A percentile compares a stretch with the other conserved stretches of the same genome.
Evolutionary conservation across 2,888 invertebrate genomes (phyloP).

Genomic region (Troides oblongomaculatus): DNA sequence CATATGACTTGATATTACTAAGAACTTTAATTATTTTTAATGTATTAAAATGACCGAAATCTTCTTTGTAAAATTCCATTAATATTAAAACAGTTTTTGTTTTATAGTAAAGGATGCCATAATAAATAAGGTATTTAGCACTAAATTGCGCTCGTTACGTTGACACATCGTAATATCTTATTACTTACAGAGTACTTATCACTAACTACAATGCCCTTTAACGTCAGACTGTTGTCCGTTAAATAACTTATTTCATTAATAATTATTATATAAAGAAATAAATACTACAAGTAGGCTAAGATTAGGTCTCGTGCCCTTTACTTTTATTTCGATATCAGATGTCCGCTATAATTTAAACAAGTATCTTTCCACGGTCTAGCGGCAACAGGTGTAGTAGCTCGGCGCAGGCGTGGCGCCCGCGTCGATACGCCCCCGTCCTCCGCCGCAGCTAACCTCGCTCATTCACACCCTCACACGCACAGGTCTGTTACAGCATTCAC

Average conservation of each 20-base stretch:
- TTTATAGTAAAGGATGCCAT: no score
- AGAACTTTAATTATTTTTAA: not conserved
- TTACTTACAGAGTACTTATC: no score
- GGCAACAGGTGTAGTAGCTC: conserved; percentile 69
- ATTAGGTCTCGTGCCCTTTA: conserved; percentile 45
- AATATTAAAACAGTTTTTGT: no score
- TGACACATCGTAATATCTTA: no score
- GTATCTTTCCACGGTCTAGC: conserved; percentile 75
- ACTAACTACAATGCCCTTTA: no score
- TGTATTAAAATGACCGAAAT: no score
- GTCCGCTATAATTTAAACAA: conserved; percentile 74
- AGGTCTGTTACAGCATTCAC: conserved; percentile 36
- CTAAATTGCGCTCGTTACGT: no score
- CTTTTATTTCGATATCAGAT: conserved; percentile 73
- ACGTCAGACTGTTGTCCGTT: no score
- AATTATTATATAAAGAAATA: not conserved
- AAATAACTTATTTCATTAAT: not conserved
- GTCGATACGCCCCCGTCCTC: conserved; percentile 70
- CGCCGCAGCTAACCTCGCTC: conserved; percentile 51
- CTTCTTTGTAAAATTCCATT: no score
- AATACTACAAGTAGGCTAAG: not conserved
- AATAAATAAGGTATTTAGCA: no score
- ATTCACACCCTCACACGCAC: conserved; percentile 68
- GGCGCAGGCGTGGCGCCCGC: conserved; percentile 59
- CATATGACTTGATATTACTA: not conserved